A percentile compares a stretch with the other conserved stretches of the same genome.
Evolutionary conservation across 2,797 vertebrate genomes (phyloP).

Genomic region (Eulemur rubriventer): DNA sequence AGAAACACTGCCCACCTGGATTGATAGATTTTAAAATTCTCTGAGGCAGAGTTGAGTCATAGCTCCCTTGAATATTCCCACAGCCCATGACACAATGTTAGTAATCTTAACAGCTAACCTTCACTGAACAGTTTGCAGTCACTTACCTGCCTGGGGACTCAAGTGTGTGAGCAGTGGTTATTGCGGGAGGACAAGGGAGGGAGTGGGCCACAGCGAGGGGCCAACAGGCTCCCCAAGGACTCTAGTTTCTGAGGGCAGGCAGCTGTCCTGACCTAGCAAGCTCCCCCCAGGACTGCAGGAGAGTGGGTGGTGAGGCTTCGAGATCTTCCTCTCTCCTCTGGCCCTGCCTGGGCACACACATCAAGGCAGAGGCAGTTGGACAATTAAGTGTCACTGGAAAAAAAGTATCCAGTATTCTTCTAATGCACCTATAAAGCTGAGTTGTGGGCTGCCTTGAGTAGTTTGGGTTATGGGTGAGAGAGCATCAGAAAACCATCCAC

Average conservation of each 20-base stretch:
- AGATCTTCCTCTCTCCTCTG: neutral
- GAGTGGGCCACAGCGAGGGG: neutral
- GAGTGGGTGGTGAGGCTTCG: neutral
- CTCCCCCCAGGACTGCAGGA: neutral
- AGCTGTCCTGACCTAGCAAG: neutral
- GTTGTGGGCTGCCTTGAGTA: neutral
- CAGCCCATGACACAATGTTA: neutral
- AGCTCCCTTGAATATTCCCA: neutral
- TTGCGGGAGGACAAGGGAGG: neutral
- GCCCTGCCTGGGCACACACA: neutral
- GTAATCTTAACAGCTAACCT: neutral
- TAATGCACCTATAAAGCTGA: neutral
- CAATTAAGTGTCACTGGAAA: neutral
- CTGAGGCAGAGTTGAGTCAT: neutral
- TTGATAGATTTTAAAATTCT: neutral
- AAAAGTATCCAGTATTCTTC: neutral
- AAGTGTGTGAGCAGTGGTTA: neutral
- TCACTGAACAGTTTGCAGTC: neutral
- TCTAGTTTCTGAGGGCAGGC: neutral
- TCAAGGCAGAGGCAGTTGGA: slow-evolving; percentile 1
- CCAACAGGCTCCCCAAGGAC: neutral
- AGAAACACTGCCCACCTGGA: neutral
- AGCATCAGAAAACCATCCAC: neutral
- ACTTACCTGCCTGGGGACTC: neutral
- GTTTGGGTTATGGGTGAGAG: neutral